Evolutionary conservation across 2,888 invertebrate genomes (phyloP), one percentile per base, ranked within the genome.

Genomic region (Tuta absoluta): DNA sequence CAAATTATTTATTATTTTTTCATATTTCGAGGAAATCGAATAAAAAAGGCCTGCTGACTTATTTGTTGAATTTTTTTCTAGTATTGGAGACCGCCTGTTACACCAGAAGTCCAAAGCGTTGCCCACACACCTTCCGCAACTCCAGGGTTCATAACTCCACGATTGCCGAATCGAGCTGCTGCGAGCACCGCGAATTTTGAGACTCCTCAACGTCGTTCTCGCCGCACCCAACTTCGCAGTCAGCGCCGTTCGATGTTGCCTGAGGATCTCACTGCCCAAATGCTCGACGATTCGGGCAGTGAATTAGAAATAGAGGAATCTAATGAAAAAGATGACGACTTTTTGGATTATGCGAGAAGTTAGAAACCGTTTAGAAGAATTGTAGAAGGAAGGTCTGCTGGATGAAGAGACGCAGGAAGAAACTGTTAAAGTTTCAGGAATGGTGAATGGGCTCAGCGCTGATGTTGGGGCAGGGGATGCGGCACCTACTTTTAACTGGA

Each of bases 241-340:
- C 28, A 28, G 28, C 28, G 28, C 28, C 28, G 28, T 28, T 28
- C 5, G 28, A 28, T 28, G 28, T 28, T 28, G 28, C 28, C 21
- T 17, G 49, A 49, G n/a, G 49, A 49, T 21, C 49, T 49, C 49
- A 49, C 49, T 49, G 49, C 49, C 49, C 14, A 17, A 21, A n/a
- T n/a, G n/a, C 49, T 49, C 10, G n/a, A 21, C 8, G 49, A 49
- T 21, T 49, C 17, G 49, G 17, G 49, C 8, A 49, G 28, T 49
- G 49, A 49, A 49, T 14, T 14, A 10, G 49, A 49, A 17, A 14
- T n/a, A 19, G 17, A 17, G 19, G 49, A 49, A 12, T 12, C 11
- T n/a, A 17, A 49, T 17, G 17, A 49, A 8, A 17, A 49, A 8
- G 49, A 17, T 8, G 49, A 49, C 19, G 49, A 19, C 8, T 17